Percentiles rank a stretch among this genome's conserved stretches.
These are phyloP conservation scores for Ptychobarbus kaznakovi DNA, from an alignment of 2,797 vertebrate species.

Conservation along the genomic window DNA sequence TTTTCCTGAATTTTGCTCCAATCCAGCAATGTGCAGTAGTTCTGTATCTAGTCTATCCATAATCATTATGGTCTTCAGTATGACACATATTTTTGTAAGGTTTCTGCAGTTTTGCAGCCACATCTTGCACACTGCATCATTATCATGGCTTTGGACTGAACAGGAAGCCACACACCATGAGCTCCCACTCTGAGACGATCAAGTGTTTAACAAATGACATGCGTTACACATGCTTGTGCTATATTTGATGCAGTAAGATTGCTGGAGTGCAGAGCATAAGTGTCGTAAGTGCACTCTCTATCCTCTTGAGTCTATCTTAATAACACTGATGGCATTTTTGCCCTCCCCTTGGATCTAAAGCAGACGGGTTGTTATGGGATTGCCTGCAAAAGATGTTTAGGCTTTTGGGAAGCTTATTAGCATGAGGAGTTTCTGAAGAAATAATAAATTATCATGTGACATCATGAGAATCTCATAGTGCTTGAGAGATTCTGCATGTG, in stretches of 20 bases:
- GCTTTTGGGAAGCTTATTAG: conserved; percentile 5
- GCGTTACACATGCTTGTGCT: conserved; percentile 20
- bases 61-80: neutral
- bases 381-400: neutral
- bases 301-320: conserved; percentile 27
- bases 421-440: neutral
- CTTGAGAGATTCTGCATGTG: neutral
- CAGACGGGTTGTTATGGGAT: conserved; percentile 8
- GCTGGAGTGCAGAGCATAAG: conserved; percentile 17
- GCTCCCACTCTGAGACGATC: neutral
- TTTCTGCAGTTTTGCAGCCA: conserved; percentile 17
- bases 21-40: neutral
- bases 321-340: conserved; percentile 17
- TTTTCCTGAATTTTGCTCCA: neutral
- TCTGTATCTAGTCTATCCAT: neutral
- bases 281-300: conserved; percentile 39
- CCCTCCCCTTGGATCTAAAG: neutral
- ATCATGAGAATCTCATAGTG: neutral
- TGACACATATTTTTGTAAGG: neutral
- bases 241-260: conserved; percentile 26
- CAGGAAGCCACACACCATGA: neutral
- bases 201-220: conserved; percentile 13
- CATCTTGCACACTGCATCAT: conserved; percentile 11
- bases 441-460: neutral
- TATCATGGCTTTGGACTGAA: conserved; percentile 4